A percentile compares a stretch with the other conserved stretches of the same genome.
Evolutionary conservation across 2,888 invertebrate species (phyloP).

Genomic region (Pachydiplax longipennis): DNA sequence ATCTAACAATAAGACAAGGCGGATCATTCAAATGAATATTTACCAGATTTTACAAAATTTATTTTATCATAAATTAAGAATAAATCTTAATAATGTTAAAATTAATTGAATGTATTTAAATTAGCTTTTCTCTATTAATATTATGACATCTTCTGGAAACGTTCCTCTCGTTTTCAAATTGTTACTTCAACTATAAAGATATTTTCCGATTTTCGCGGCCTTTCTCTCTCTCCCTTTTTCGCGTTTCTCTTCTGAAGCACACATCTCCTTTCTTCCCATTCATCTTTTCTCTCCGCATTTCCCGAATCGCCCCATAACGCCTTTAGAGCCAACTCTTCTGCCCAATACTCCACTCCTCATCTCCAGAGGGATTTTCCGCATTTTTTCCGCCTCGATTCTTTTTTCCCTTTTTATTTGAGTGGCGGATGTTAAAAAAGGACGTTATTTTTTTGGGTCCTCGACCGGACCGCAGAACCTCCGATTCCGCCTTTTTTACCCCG

Average conservation of each 20-base stretch:
- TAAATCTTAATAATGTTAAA: no score
- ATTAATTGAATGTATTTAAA: no score
- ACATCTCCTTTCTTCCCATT: background rate
- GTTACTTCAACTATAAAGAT: no score
- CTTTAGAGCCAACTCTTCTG: background rate
- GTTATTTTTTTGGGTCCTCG: background rate
- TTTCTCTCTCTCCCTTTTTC: background rate
- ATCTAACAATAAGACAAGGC: no score
- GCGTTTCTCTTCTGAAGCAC: background rate
- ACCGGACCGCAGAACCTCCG: background rate
- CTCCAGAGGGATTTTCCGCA: background rate
- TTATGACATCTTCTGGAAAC: no score
- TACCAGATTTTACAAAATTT: no score
- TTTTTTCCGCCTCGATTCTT: background rate
- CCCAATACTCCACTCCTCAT: background rate
- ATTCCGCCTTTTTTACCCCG: background rate
- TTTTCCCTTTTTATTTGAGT: background rate
- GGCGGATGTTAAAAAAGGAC: background rate
- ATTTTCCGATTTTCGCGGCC: background rate
- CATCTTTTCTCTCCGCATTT: background rate
- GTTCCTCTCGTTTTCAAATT: no score
- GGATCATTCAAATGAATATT: no score
- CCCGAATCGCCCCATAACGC: background rate
- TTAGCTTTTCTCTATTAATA: no score
- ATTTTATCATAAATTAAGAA: no score